Evolutionary conservation across 2,888 invertebrate genomes (phyloP).

Genomic region (Clunio marinus): DNA sequence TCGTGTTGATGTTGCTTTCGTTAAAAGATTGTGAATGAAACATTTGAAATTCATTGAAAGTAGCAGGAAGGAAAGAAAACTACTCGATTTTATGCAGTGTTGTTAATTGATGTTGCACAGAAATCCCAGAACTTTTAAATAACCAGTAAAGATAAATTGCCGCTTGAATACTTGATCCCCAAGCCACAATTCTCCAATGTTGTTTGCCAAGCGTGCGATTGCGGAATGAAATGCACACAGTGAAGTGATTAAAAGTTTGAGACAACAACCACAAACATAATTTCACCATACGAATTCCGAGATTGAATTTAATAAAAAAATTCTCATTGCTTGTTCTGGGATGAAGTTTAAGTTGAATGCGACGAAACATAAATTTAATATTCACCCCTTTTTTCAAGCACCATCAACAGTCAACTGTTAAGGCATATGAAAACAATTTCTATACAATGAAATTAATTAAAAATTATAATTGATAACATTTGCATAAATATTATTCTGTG

Average conservation of each 20-base stretch:
- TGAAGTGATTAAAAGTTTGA: neutral
- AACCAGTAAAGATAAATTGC: too few relatives aligned
- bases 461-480: constrained; percentile 29
- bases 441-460: constrained; percentile 22
- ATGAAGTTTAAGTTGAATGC: neutral
- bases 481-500: constrained; percentile 24
- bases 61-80: too few relatives aligned
- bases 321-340: neutral
- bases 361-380: neutral
- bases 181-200: too few relatives aligned
- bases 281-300: neutral
- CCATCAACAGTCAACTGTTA: neutral
- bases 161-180: too few relatives aligned
- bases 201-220: neutral
- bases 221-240: neutral
- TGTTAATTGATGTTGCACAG: too few relatives aligned
- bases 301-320: neutral
- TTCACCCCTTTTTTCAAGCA: neutral
- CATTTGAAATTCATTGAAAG: too few relatives aligned
- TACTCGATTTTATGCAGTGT: too few relatives aligned
- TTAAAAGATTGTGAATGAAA: too few relatives aligned
- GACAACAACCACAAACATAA: neutral
- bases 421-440: neutral
- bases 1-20: neutral
- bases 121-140: too few relatives aligned